These are phyloP conservation scores for Aptenodytes patagonicus DNA, from an alignment of 2,113 vertebrate species.

Conservation along the genomic window DNA sequence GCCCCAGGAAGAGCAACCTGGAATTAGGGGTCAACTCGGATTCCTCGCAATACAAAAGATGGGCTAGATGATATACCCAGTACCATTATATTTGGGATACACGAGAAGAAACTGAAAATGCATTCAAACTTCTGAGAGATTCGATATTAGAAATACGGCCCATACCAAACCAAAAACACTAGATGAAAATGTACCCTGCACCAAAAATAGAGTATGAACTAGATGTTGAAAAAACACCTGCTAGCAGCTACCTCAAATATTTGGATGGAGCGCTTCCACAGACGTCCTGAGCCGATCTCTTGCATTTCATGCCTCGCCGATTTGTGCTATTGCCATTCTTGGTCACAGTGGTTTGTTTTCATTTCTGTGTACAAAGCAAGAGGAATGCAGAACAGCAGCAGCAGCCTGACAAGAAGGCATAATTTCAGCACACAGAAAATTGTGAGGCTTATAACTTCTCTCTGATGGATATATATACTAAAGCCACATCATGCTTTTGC, in stretches of 20 bases:
- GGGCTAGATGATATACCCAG: neutral
- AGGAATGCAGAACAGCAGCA: conserved; percentile 28
- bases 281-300: neutral
- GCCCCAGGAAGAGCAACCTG: neutral
- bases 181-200: neutral
- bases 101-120: fast-evolving
- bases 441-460: neutral
- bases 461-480: neutral
- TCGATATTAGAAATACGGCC: fast-evolving
- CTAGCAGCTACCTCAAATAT: conserved; percentile 39
- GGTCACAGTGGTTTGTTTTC: conserved; percentile 45
- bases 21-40: neutral
- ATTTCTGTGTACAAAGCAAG: conserved; percentile 17
- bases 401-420: neutral
- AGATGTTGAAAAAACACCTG: conserved; percentile 35
- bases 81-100: neutral
- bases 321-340: conserved; percentile 49
- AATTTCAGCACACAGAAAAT: neutral
- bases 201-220: conserved; percentile 9
- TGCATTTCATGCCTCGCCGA: neutral
- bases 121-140: neutral
- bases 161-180: neutral
- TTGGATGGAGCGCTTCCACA: neutral
- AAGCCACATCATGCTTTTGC: neutral
- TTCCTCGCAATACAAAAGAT: neutral